Conservation (phyloP, 1,140 invertebrate species). For the Drosophila sturtevanti region DNA sequence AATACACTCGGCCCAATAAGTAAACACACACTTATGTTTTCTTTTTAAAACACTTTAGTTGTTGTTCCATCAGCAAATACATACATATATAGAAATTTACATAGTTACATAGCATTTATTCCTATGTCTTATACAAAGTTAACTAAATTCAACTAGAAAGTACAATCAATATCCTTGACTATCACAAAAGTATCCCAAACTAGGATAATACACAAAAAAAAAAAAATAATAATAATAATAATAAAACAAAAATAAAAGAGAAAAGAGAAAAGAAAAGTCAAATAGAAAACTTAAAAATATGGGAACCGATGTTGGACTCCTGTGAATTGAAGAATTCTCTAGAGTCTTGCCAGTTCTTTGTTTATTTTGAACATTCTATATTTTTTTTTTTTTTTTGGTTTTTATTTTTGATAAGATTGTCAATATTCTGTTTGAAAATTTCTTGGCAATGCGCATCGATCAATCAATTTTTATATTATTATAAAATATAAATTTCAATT, state of each 20-base stretch:
- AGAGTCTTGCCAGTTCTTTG: constrained; percentile 37
- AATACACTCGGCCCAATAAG: not conserved
- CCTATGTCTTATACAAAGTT: constrained; percentile 29
- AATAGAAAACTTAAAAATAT: constrained; percentile 45
- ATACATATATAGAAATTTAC: constrained; percentile 30
- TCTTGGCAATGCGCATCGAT: constrained; percentile 49
- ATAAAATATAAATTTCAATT: constrained; percentile 30
- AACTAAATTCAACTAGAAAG: constrained; percentile 64
- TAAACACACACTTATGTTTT: not conserved
- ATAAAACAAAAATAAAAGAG: not conserved
- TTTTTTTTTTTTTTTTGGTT: not conserved
- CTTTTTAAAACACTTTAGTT: constrained; percentile 23
- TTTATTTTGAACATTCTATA: constrained; percentile 15
- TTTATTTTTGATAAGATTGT: constrained; percentile 57
- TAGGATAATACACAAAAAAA: constrained; percentile 12
- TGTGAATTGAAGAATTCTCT: constrained; percentile 31
- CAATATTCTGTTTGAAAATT: constrained; percentile 57
- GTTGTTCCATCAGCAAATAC: constrained; percentile 28
- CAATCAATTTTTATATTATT: constrained; percentile 43
- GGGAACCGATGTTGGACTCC: constrained; percentile 38
- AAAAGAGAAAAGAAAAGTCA: not conserved
- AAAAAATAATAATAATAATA: not conserved
- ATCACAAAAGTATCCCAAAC: constrained; percentile 75
- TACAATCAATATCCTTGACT: constrained; percentile 64
- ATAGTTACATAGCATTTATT: constrained; percentile 17